Evolutionary conservation across 2,888 invertebrate species (phyloP).

Genomic region (Alloplasta piceator): DNA sequence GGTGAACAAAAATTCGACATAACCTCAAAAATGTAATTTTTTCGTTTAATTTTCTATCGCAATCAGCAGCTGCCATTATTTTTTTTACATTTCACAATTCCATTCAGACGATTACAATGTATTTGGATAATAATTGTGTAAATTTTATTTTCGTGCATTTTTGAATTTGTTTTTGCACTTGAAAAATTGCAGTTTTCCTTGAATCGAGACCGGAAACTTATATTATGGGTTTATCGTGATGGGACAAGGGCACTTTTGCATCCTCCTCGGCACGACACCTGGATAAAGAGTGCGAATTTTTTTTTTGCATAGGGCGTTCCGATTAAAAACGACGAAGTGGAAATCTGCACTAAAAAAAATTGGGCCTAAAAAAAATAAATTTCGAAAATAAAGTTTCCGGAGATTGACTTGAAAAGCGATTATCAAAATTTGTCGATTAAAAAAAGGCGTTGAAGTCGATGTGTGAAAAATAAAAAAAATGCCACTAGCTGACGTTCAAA

Average conservation of each 20-base stretch:
- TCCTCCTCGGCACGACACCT: constrained; percentile 53
- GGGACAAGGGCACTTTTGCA: constrained; percentile 37
- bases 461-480: no score
- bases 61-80: background rate
- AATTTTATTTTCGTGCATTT: background rate
- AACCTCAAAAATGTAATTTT: background rate
- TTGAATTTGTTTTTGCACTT: background rate
- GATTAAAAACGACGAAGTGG: background rate
- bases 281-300: constrained; percentile 37
- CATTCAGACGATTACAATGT: background rate
- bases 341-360: no score
- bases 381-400: no score
- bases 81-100: background rate
- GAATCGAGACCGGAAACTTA: background rate
- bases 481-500: no score
- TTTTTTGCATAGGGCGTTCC: background rate
- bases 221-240: background rate
- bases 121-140: background rate
- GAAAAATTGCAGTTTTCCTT: background rate
- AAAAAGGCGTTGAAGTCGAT: no score
- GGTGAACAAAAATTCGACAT: no score
- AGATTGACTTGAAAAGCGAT: no score
- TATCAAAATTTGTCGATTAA: no score
- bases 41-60: background rate
- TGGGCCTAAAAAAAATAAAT: no score